These are phyloP conservation scores for Aradophagus sp. DNA, from an alignment of 1,140 invertebrate genomes.

Conservation along the genomic window DNA sequence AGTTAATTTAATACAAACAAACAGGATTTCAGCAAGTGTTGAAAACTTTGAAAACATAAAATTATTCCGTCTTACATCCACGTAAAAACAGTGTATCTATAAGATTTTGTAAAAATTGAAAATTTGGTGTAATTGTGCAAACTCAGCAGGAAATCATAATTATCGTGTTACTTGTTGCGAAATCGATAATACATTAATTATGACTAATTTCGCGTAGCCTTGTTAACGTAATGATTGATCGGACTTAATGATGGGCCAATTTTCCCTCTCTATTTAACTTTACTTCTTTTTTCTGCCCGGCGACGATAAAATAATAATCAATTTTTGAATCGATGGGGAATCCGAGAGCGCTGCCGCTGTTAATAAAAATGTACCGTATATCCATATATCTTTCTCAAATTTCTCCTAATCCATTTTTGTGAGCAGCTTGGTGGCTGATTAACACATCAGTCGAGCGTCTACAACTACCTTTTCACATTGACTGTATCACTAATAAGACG, in stretches of 20 bases:
- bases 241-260: slow-evolving; percentile 37
- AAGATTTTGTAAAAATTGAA: too few relatives aligned
- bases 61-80: too few relatives aligned
- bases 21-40: too few relatives aligned
- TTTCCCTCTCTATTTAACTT: too few relatives aligned
- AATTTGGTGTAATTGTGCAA: too few relatives aligned
- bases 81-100: too few relatives aligned
- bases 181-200: slow-evolving; percentile 29
- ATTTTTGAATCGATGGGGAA: slow-evolving; percentile 39
- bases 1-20: too few relatives aligned
- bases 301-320: slow-evolving; percentile 54
- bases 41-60: too few relatives aligned
- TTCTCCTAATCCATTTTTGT: slow-evolving; percentile 44
- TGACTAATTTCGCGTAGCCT: slow-evolving; percentile 21
- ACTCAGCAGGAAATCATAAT: slow-evolving; percentile 16
- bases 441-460: slow-evolving; percentile 54
- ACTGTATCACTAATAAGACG: slow-evolving; percentile 73
- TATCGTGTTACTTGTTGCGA: slow-evolving; percentile 6
- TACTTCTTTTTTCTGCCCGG: slow-evolving; percentile 31
- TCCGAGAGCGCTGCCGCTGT: slow-evolving; percentile 15
- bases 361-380: slow-evolving; percentile 45
- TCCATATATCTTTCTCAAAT: slow-evolving; percentile 49
- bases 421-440: slow-evolving; percentile 48
- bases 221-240: slow-evolving; percentile 38
- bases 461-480: slow-evolving; percentile 70